Evolutionary conservation across 1,140 invertebrate species (phyloP).

Genomic region (Cyclina sinensis): DNA sequence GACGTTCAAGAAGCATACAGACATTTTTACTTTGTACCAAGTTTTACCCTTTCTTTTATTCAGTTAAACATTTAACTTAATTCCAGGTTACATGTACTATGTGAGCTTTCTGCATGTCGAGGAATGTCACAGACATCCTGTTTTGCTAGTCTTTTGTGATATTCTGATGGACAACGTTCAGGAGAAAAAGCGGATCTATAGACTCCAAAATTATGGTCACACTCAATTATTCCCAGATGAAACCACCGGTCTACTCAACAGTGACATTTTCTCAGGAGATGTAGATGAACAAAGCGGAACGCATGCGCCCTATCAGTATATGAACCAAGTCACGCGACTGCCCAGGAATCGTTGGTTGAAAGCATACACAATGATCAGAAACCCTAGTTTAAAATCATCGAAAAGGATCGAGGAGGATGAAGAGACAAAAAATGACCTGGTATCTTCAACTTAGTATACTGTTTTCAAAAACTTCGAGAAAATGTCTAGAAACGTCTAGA

Average conservation of each 20-base stretch:
- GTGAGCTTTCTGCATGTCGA: conserved; percentile 52
- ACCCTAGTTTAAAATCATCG: background rate
- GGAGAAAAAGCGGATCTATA: background rate
- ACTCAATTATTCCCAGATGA: no score
- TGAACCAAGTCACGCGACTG: background rate
- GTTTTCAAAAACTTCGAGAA: no score
- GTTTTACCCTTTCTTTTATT: no score
- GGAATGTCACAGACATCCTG: conserved; percentile 50
- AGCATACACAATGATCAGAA: conserved; percentile 50
- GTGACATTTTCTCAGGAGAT: background rate
- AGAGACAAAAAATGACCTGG: background rate
- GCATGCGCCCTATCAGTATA: background rate
- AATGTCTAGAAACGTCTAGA: no score
- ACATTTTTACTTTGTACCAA: no score
- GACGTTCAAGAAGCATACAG: no score
- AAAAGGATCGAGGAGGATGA: conserved; percentile 17
- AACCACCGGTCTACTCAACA: background rate
- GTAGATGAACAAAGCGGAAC: no score
- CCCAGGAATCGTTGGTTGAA: conserved; percentile 44
- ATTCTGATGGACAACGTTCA: conserved; percentile 31
- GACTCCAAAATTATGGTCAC: background rate
- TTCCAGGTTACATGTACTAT: conserved; percentile 55
- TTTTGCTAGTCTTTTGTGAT: conserved; percentile 49
- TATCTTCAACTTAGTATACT: no score
- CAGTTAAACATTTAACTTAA: no score